Conservation (phyloP, 2,888 invertebrate genomes). For the Cheilosia variabilis region DNA sequence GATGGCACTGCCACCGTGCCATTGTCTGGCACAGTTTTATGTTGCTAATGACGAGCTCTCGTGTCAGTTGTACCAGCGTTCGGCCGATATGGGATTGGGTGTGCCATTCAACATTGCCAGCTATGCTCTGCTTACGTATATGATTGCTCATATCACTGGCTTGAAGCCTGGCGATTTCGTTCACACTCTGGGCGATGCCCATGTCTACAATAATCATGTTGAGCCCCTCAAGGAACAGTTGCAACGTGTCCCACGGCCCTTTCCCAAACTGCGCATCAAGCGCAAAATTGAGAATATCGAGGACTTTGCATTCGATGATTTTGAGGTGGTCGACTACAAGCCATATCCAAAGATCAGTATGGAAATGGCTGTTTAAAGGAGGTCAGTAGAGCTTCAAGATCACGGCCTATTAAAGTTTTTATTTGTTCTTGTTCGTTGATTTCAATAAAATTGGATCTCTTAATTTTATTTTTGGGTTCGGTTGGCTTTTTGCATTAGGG, state of each 20-base stretch:
- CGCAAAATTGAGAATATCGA: slow-evolving; percentile 91
- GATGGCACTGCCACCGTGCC: slow-evolving; percentile 99
- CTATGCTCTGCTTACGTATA: slow-evolving; percentile 95
- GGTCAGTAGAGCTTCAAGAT: neutral
- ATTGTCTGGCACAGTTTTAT: slow-evolving; percentile 97
- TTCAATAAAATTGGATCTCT: too few species aligned
- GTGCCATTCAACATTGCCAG: slow-evolving; percentile 99
- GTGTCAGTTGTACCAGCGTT: slow-evolving; percentile 97
- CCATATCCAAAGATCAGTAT: slow-evolving; percentile 95
- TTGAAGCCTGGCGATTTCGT: slow-evolving; percentile 96
- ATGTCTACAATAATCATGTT: slow-evolving; percentile 96
- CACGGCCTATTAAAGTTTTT: neutral
- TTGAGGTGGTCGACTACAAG: slow-evolving; percentile 92
- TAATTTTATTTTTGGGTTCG: too few species aligned
- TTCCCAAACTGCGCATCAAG: slow-evolving; percentile 92
- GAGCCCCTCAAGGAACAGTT: slow-evolving; percentile 93
- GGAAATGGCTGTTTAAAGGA: slow-evolving; percentile 87
- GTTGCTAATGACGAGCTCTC: slow-evolving; percentile 93
- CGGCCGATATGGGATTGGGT: slow-evolving; percentile 99
- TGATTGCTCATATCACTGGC: slow-evolving; percentile 98
- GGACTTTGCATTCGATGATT: slow-evolving; percentile 94
- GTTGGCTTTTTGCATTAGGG: too few species aligned
- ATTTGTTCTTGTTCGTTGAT: neutral
- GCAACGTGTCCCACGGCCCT: slow-evolving; percentile 90
- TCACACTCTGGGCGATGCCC: slow-evolving; percentile 97